These are phyloP conservation scores for Elephantulus edwardii DNA, from an alignment of 2,113 vertebrate genomes.

Conservation along the genomic window DNA sequence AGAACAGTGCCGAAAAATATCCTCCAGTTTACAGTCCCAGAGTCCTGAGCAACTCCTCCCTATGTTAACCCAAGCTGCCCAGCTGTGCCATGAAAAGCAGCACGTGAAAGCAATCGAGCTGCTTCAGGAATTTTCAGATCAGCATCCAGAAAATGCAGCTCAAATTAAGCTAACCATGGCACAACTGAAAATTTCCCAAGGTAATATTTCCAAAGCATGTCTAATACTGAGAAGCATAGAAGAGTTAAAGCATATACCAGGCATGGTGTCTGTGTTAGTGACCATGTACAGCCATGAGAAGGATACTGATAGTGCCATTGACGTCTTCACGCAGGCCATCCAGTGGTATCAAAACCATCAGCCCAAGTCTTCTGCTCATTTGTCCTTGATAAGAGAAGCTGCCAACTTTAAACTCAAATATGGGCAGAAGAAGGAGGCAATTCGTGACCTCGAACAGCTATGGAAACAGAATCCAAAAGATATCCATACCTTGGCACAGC, in stretches of 20 bases:
- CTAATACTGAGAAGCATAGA: conserved; percentile 95
- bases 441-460: conserved; percentile 96
- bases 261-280: conserved; percentile 98
- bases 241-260: conserved; percentile 94
- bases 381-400: conserved; percentile 95
- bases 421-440: conserved; percentile 97
- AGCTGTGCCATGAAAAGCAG: conserved; percentile 96
- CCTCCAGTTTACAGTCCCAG: conserved; percentile 91
- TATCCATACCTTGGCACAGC: conserved; percentile 94
- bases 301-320: conserved; percentile 97
- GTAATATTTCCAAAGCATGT: conserved; percentile 97
- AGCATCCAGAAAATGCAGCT: conserved; percentile 92
- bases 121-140: conserved; percentile 95
- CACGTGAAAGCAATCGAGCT: conserved; percentile 91
- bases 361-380: conserved; percentile 92
- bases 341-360: conserved; percentile 94
- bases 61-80: conserved; percentile 96
- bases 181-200: conserved; percentile 97
- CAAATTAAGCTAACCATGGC: conserved; percentile 98
- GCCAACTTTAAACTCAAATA: conserved; percentile 98
- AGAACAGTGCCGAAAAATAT: conserved; percentile 96
- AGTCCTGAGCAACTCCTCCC: conserved; percentile 94
- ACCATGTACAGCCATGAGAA: conserved; percentile 98
- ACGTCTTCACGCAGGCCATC: conserved; percentile 95
- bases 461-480: conserved; percentile 98